Conservation (phyloP, 92 coral and sea anemone species). For the Phenganax stokvisi region DNA sequence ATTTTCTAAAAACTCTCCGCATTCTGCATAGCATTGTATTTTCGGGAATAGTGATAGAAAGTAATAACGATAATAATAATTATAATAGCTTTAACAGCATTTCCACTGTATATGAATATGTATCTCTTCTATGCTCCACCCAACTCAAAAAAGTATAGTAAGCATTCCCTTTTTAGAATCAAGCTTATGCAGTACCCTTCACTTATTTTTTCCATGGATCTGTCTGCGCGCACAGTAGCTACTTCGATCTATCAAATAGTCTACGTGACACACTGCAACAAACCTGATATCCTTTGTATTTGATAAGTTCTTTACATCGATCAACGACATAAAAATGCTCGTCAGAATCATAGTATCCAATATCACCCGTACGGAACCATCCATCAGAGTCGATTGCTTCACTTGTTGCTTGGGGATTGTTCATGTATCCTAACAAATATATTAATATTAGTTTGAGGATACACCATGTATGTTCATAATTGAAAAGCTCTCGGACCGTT, state of each 20-base stretch:
- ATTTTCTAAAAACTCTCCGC: no score
- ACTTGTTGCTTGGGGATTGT: conserved; percentile 74
- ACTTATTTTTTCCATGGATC: no score
- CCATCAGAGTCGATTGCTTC: conserved; percentile 65
- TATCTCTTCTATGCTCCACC: no score
- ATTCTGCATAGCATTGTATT: no score
- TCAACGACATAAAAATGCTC: conserved; percentile 73
- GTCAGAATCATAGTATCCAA: conserved; percentile 81
- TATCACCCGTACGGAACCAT: conserved; percentile 85
- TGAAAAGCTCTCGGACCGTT: neutral
- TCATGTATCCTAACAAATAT: conserved; percentile 59
- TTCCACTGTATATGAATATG: no score
- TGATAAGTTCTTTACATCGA: conserved; percentile 78
- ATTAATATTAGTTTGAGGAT: neutral
- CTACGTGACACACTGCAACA: neutral
- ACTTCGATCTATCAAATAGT: neutral
- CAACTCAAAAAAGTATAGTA: no score
- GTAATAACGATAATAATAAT: no score
- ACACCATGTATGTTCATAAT: neutral
- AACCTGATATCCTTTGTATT: conserved; percentile 91
- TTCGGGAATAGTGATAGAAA: no score
- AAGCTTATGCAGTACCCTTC: no score
- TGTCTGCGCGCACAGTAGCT: no score
- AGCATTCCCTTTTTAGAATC: no score
- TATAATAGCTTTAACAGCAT: no score